Percentiles rank a stretch among this genome's conserved stretches.
These are phyloP conservation scores for Peromyscus maniculatus DNA, from an alignment of 2,113 vertebrate species.

Conservation along the genomic window DNA sequence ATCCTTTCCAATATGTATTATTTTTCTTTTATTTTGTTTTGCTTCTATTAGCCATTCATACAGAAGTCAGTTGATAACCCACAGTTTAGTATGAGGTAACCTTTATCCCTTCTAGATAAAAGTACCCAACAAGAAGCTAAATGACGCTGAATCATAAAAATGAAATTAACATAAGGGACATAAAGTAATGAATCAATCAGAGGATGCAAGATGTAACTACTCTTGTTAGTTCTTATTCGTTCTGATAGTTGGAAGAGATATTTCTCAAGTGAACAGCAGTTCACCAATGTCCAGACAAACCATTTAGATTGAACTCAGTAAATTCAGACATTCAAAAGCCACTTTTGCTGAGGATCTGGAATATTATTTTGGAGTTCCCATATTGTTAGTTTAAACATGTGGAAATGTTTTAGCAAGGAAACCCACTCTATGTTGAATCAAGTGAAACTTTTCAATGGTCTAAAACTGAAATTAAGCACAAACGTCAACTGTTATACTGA, in stretches of 20 bases:
- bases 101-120: neutral
- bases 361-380: neutral
- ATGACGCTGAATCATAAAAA: neutral
- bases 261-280: neutral
- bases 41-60: neutral
- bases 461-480: constrained; percentile 8
- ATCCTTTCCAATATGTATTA: neutral
- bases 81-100: neutral
- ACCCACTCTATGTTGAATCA: neutral
- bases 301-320: neutral
- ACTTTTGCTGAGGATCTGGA: neutral
- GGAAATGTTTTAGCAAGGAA: neutral
- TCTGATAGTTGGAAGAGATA: neutral
- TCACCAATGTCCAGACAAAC: neutral
- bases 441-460: neutral
- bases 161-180: neutral
- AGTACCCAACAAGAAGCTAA: neutral
- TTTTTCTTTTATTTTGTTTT: neutral
- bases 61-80: neutral
- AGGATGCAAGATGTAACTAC: neutral
- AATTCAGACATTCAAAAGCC: neutral
- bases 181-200: neutral
- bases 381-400: neutral
- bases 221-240: too few species aligned
- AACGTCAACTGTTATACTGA: neutral